Conservation (phyloP, 30 jellyfish, hydroid and myxozoan genomes). For the Morbakka virulenta region DNA sequence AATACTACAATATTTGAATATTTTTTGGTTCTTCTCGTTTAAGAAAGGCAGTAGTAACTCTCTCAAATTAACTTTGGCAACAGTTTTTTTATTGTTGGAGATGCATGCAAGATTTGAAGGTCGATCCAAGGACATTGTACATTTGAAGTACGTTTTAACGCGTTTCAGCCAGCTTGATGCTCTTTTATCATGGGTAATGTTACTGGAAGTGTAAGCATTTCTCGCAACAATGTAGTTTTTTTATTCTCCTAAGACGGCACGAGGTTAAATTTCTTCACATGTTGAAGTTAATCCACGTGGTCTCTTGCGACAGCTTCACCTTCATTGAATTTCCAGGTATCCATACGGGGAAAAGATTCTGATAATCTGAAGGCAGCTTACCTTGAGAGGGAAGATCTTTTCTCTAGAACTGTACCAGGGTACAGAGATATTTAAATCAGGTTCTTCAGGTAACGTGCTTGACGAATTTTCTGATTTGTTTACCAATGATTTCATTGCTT, state of each 20-base stretch:
- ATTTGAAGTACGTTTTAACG: neutral
- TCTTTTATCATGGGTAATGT: conserved; percentile 32
- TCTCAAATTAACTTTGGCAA: conserved; percentile 5
- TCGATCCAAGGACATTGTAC: conserved; percentile 27
- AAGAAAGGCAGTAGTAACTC: too few species aligned
- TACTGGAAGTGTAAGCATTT: conserved; percentile 20
- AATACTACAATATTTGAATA: too few species aligned
- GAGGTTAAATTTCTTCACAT: neutral
- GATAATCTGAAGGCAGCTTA: neutral
- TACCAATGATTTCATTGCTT: too few species aligned
- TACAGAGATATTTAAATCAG: neutral
- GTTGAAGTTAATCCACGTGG: neutral
- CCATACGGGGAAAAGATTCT: neutral
- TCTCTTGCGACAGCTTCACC: neutral
- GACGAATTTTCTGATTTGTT: neutral
- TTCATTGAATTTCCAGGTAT: neutral
- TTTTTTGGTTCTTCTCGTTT: too few species aligned
- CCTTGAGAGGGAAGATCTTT: neutral
- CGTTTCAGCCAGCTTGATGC: conserved; percentile 33
- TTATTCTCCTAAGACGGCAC: neutral
- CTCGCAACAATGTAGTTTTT: conserved; percentile 1
- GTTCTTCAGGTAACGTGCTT: neutral
- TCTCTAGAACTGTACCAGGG: neutral
- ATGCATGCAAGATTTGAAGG: conserved; percentile 24
- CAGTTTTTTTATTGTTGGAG: conserved; percentile 20